Conservation (phyloP, 2,797 vertebrate species). For the Platalea minor region DNA sequence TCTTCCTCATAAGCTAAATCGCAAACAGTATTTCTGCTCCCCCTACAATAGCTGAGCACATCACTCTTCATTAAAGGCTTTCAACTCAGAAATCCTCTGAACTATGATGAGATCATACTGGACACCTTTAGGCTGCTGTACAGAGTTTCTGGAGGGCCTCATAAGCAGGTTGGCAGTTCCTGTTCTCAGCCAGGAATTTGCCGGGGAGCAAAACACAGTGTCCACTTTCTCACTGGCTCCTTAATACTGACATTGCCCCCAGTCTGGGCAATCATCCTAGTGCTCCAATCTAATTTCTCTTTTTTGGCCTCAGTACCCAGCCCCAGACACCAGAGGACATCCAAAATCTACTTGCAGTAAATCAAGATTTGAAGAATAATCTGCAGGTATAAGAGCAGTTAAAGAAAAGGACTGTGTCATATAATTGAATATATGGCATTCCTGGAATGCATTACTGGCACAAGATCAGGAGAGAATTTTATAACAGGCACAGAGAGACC, state of each 20-base stretch:
- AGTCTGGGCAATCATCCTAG: not conserved
- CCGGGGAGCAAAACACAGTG: fast-evolving
- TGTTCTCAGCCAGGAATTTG: not conserved
- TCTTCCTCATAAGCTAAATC: not conserved
- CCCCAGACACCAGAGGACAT: not conserved
- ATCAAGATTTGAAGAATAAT: not conserved
- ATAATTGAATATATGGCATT: not conserved
- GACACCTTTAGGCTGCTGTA: not conserved
- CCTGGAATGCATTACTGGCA: not conserved
- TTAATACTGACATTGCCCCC: not conserved
- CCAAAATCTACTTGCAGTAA: not conserved
- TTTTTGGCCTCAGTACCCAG: not conserved
- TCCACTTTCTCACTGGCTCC: not conserved
- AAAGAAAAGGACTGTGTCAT: not conserved
- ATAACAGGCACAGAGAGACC: not conserved
- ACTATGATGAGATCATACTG: fast-evolving
- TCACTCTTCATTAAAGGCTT: not conserved
- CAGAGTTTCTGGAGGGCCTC: not conserved
- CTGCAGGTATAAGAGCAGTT: not conserved
- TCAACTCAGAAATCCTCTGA: not conserved
- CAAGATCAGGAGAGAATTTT: not conserved
- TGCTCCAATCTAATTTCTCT: not conserved
- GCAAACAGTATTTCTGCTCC: not conserved
- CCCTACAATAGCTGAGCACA: not conserved
- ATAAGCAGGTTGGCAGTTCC: not conserved